These are phyloP conservation scores for Leptinotarsa peninsularis DNA, from an alignment of 2,888 invertebrate species.

Conservation along the genomic window DNA sequence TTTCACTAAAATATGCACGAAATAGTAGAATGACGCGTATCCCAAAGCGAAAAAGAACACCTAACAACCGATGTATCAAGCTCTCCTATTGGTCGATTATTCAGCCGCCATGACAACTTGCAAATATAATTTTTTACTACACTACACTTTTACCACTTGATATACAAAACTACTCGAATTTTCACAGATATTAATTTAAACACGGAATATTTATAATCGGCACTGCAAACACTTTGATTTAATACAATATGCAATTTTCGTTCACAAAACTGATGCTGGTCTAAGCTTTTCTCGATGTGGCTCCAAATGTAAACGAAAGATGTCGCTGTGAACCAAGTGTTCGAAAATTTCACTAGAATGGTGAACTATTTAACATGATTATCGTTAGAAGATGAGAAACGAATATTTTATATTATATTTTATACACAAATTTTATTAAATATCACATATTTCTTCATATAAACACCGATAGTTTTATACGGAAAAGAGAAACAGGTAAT, in stretches of 20 bases:
- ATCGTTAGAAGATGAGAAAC: not conserved
- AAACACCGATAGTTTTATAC: constrained; percentile 46
- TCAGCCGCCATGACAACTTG: constrained; percentile 76
- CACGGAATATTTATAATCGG: constrained; percentile 23
- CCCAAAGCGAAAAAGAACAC: constrained; percentile 75
- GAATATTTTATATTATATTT: not conserved
- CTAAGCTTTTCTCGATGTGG: constrained; percentile 50
- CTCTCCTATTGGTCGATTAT: constrained; percentile 77
- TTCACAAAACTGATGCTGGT: constrained; percentile 41
- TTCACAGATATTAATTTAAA: constrained; percentile 39
- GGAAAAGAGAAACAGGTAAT: constrained; percentile 53
- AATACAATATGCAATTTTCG: constrained; percentile 41
- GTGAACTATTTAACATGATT: too few species aligned
- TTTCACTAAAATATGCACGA: constrained; percentile 73
- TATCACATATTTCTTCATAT: constrained; percentile 44
- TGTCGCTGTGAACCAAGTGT: constrained; percentile 44
- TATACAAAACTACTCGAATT: constrained; percentile 40
- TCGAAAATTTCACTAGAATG: too few species aligned
- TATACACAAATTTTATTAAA: constrained; percentile 16
- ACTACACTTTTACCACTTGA: constrained; percentile 55
- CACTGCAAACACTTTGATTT: constrained; percentile 34
- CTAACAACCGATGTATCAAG: constrained; percentile 75
- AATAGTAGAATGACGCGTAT: constrained; percentile 78
- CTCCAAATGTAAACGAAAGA: constrained; percentile 48
- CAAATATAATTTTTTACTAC: constrained; percentile 63